Conservation (phyloP, 2,888 invertebrate genomes). For the Periphyllus acericola region DNA sequence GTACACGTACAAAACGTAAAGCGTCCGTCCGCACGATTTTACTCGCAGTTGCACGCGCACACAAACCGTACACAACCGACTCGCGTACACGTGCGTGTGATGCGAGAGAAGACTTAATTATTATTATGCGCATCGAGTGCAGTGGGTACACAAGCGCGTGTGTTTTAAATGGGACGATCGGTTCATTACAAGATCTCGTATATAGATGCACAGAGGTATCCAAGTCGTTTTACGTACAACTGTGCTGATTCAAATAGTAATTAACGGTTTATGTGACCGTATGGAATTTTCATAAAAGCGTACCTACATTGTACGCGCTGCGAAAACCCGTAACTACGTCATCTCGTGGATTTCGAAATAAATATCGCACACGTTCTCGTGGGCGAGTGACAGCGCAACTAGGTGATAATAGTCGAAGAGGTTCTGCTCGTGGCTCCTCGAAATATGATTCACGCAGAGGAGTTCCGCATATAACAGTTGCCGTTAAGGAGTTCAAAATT, state of each 20-base stretch:
- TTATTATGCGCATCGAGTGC: constrained; percentile 18
- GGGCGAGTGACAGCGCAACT: background rate
- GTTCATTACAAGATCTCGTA: background rate
- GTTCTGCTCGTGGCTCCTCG: too few species aligned
- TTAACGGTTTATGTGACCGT: background rate
- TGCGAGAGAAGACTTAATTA: constrained; percentile 44
- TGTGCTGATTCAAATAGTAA: background rate
- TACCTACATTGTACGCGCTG: background rate
- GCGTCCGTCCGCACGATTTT: constrained; percentile 23
- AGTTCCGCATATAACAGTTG: too few species aligned
- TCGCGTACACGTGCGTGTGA: background rate
- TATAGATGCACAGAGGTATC: background rate
- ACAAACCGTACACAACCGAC: background rate
- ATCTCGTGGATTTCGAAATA: background rate
- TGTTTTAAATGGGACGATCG: constrained; percentile 20
- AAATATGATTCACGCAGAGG: too few species aligned
- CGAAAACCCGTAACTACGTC: background rate
- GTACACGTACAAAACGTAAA: background rate
- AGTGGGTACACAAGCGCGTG: background rate
- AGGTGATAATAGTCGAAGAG: too few species aligned
- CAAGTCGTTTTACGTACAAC: background rate
- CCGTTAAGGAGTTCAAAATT: too few species aligned
- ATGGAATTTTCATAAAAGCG: background rate
- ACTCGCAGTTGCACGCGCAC: background rate
- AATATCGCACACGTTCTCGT: background rate